Evolutionary conservation across 2,797 vertebrate species (phyloP), one percentile per base, ranked within the genome.

Genomic region (Prunella strophiata): DNA sequence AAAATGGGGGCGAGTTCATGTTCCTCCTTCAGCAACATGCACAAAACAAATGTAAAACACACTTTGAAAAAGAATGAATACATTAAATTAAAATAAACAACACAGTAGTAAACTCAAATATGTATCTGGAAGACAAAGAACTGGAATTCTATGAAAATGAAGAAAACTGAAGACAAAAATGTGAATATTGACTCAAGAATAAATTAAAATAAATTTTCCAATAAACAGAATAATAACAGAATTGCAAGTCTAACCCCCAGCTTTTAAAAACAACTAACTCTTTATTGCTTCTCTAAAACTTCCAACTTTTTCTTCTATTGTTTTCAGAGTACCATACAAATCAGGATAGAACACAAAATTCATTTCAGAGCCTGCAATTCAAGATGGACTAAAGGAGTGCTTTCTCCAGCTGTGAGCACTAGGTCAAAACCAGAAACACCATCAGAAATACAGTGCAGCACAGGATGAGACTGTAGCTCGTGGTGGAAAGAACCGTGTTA

Each of bases 31-130:
- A 85, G 55, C 82, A 96, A 82, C 51, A 79, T 8, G 40, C 38
- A 86, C 45, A 71, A 95, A 96, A 84, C 57, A 86, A 93, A 92
- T 30, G 43, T 82, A 94, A 97, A 96, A 96, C 40, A 59, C 13
- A 72, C 80, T 95, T 85, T n/a, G 36, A 47, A 77, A 73, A 96
- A 61, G n/a, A 89, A 80, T 59, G 29, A 38, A 71, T 72, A 79
- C 25, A 30, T 75, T 88, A 94, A 82, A 95, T 92, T 59, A 81
- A 85, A 88, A 61, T 43, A 34, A 18, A 1, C 9, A 85, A 63
- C 63, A 94, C 21, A 83, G 55, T 62, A 93, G 5, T 72, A 15
- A 93, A 76, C 47, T 32, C 43, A 71, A 91, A 70, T 52, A 94
- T 16, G 27, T 61, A 91, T 77, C 82, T 95, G 78, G 61, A 96